Base-by-base conservation (phyloP, 2,113 vertebrate species). In the Meles meles region DNA sequence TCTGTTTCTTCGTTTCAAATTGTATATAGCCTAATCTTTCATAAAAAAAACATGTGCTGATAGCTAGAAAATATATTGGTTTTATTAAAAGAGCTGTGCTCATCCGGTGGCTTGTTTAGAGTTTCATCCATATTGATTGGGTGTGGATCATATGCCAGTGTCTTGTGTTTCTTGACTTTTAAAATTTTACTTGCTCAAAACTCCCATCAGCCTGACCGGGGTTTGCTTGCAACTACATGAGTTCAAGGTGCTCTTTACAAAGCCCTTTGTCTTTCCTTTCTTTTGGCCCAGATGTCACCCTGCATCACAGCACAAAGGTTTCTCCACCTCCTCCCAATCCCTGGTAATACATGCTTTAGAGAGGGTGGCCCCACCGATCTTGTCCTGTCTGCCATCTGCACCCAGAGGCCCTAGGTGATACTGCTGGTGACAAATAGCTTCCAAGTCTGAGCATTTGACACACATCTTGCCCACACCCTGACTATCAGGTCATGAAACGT, bases 171-270 rank as follows among this genome's bases (percentile, higher is more conserved):
- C 39, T 67, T 27, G 63, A 67, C n/a, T 87, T 69, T 11, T 21
- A 71, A 49, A 52, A 0, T 76, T 59, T 67, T 27, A 6, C 42
- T 63, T 59, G 42, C 7, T 67, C 18, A 59, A 1, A n/a, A 39
- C 14, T 13, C 11, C 21, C 4, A 6, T 6, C 4, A 39, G 15
- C 55, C 2, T 42, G 81, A 44, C 13, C 0, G 3, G 12, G 37
- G 5, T 13, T 15, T 39, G 13, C 23, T 63, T 21, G 11, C 4
- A 0, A 7, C 31, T 7, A 11, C 6, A 1, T 11, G 21, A 8
- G 1, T 1, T 0, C 13, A 27, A 37, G 21, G 18, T 14, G 44
- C 29, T 17, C 29, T 14, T 52, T 52, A 15, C 52, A 52, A 4
- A 52, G 52, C 52, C 14, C 21, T 11, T 34, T 15, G 2, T 31